A percentile compares a stretch with the other conserved stretches of the same genome.
Evolutionary conservation across 2,113 vertebrate genomes (phyloP).

Genomic region (Dicaeum eximium): DNA sequence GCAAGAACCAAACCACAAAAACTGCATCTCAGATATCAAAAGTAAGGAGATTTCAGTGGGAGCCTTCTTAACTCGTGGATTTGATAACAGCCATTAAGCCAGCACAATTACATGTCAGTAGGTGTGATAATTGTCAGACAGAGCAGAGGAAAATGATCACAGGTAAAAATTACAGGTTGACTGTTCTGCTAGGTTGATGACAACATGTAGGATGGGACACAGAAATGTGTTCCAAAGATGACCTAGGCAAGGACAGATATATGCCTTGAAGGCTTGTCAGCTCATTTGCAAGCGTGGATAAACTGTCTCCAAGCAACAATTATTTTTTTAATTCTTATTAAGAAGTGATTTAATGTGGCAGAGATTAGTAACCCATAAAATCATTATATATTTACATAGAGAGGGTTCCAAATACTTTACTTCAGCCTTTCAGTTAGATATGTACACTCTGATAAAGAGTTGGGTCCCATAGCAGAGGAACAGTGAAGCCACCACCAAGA

Average conservation of each 20-base stretch:
- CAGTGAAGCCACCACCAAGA: no score
- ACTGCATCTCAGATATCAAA: neutral
- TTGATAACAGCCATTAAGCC: neutral
- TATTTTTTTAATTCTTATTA: neutral
- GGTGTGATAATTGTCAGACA: neutral
- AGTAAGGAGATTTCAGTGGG: neutral
- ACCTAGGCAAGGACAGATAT: neutral
- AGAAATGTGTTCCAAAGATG: neutral
- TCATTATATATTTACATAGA: neutral
- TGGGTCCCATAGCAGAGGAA: no score
- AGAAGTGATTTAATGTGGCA: neutral
- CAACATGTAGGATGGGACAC: neutral
- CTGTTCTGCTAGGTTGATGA: neutral
- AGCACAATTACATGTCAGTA: neutral
- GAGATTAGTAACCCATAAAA: neutral
- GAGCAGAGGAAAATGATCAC: accelerated
- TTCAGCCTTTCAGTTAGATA: neutral
- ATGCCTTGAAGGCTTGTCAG: neutral
- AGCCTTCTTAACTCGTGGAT: neutral
- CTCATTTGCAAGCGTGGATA: neutral
- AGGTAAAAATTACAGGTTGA: neutral
- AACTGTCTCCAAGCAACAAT: neutral
- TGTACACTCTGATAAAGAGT: neutral
- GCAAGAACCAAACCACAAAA: neutral
- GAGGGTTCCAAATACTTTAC: neutral